These are phyloP conservation scores for Athalia circularis DNA, from an alignment of 2,888 invertebrate genomes.

Conservation along the genomic window DNA sequence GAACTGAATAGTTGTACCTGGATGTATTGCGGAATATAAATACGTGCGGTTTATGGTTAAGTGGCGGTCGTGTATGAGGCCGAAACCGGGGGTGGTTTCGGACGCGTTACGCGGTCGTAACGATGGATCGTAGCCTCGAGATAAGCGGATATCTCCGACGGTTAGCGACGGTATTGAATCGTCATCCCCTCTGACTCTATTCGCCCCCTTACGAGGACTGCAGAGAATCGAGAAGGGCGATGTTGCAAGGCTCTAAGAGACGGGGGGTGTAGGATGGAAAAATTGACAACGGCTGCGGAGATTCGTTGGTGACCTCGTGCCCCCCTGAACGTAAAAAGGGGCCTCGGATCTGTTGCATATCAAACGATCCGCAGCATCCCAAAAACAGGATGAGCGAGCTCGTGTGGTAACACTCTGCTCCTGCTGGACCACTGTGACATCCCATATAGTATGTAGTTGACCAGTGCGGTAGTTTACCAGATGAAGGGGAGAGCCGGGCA, in stretches of 20 bases:
- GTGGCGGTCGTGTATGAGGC: neutral
- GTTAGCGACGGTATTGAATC: constrained; percentile 16
- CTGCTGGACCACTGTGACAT: constrained; percentile 23
- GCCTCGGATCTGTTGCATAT: constrained; percentile 57
- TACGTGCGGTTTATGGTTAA: too few species aligned
- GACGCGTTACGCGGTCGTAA: neutral
- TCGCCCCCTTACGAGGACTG: neutral
- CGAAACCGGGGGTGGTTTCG: neutral
- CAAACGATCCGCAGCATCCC: constrained; percentile 62
- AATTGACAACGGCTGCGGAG: constrained; percentile 56
- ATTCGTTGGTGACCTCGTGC: constrained; percentile 59
- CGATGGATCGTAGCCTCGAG: neutral
- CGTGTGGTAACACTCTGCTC: constrained; percentile 3
- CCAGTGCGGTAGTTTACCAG: constrained; percentile 14
- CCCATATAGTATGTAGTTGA: constrained; percentile 3
- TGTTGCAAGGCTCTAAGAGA: too few species aligned
- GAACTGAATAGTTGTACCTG: too few species aligned
- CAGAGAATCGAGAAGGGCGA: neutral
- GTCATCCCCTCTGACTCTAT: constrained; percentile 18
- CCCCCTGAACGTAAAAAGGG: constrained; percentile 46
- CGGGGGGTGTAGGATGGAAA: neutral
- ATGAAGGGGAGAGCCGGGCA: neutral
- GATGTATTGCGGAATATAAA: neutral
- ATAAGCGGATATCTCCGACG: constrained; percentile 6
- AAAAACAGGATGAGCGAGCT: constrained; percentile 61